phyloP scores from a whole-genome alignment of 2,888 invertebrate genomes.

The Ectemnius lituratus region DNA sequence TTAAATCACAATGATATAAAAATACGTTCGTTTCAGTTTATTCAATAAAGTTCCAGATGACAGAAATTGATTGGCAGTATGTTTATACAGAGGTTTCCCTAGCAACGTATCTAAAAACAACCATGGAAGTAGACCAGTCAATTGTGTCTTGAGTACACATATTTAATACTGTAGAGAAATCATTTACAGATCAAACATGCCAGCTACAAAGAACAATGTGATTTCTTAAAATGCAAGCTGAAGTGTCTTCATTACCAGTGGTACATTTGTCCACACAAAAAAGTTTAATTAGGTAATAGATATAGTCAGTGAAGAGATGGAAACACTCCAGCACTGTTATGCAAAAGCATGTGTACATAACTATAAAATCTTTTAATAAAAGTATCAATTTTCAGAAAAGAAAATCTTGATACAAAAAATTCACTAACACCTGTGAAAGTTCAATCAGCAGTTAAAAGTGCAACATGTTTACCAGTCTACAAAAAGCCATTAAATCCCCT shows the following conservation, averaged over 20 bases:
- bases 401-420: conserved; percentile 60
- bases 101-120: conserved; percentile 69
- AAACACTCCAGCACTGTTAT: conserved; percentile 20
- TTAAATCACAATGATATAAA: background rate
- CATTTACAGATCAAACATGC: conserved; percentile 37
- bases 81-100: conserved; percentile 62
- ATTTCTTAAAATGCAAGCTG: conserved; percentile 73
- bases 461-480: conserved; percentile 59
- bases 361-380: background rate
- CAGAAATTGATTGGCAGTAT: conserved; percentile 47
- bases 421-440: conserved; percentile 59
- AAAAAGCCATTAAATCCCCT: conserved; percentile 68
- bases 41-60: background rate
- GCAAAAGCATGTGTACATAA: background rate
- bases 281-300: conserved; percentile 67
- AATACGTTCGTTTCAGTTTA: background rate
- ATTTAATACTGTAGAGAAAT: conserved; percentile 35
- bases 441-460: conserved; percentile 58
- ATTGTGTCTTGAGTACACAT: conserved; percentile 49
- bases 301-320: background rate
- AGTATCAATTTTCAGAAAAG: conserved; percentile 56
- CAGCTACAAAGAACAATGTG: conserved; percentile 42
- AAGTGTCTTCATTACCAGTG: conserved; percentile 71
- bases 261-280: conserved; percentile 68
- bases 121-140: conserved; percentile 68